Evolutionary conservation across 2,797 vertebrate species (phyloP).

Genomic region (Cynodonichthys magdalenae): DNA sequence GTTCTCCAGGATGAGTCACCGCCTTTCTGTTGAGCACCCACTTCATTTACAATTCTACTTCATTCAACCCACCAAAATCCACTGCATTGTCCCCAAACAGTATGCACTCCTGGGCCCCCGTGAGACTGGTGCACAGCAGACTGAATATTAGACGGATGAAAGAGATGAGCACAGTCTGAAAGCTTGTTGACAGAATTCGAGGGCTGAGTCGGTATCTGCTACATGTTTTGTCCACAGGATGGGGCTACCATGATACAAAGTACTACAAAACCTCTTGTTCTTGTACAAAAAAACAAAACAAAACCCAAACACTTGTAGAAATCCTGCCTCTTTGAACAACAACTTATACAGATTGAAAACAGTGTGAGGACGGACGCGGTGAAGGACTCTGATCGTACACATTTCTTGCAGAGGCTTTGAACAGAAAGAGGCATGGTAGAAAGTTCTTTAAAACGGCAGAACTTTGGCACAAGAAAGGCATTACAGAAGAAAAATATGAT

Average conservation of each 20-base stretch:
- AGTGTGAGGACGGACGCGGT: conserved; percentile 37
- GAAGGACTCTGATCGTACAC: conserved; percentile 52
- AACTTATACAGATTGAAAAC: conserved; percentile 69
- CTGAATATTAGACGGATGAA: conserved; percentile 50
- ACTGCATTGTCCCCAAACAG: conserved; percentile 56
- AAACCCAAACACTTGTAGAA: conserved; percentile 75
- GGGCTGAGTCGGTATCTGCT: conserved; percentile 73
- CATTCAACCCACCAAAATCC: conserved; percentile 20
- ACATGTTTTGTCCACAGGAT: conserved; percentile 73
- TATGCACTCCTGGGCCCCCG: conserved; percentile 42
- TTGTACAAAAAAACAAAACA: conserved; percentile 76
- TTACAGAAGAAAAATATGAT: conserved; percentile 69
- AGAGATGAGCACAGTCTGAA: conserved; percentile 65
- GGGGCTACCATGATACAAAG: conserved; percentile 82
- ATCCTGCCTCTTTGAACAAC: conserved; percentile 76
- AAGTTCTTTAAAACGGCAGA: conserved; percentile 72
- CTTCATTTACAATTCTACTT: conserved; percentile 35
- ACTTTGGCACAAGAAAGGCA: conserved; percentile 78
- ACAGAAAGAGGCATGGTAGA: conserved; percentile 61
- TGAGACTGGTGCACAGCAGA: conserved; percentile 48
- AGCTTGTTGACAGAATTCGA: conserved; percentile 57
- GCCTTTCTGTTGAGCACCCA: conserved; percentile 13
- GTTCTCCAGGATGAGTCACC: conserved; percentile 36
- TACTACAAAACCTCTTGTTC: conserved; percentile 83
- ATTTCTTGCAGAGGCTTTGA: conserved; percentile 60